Evolutionary conservation across 1,140 invertebrate genomes (phyloP), one percentile per base, ranked within the genome.

Genomic region (Diabrotica undecimpunctata): DNA sequence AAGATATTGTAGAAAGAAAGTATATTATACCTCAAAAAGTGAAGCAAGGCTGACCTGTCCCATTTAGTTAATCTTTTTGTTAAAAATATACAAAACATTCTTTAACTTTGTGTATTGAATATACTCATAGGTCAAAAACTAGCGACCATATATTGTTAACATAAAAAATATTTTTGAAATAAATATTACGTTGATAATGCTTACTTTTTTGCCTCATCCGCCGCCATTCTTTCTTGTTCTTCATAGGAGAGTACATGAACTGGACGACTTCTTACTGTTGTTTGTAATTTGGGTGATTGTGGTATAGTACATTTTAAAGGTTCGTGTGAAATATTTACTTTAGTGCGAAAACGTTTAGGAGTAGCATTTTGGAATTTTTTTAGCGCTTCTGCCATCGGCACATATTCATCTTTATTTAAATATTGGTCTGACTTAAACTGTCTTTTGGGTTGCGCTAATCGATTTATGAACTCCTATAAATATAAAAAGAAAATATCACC

Each of bases 301-400:
- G 82, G 79, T 6, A 73, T 64, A 4, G 82, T 83, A 5, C 74
- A 59, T 66, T 71, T 70, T 0, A 72, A 66, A 46, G 41, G 41
- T 63, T 76, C 75, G 41, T 53, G 10, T 53, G 53, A 25, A 5
- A 51, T 14, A 39, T 14, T 56, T 56, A 39, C 46, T 51, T 75
- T 79, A 0, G 75, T 74, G 38, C 74, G 75, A 51, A 83, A 83
- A 39, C 81, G 72, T 41, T 78, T 70, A 0, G 82, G 82, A 6
- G 81, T 83, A 0, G 65, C 68, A n/a, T 64, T 73, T 37, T 83
- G 81, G 12, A 80, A 83, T 52, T 79, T 79, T 0, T 70, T 73
- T 5, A 83, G 68, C 0, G 78, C 77, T 64, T 83, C 81, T 8
- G 82, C 81, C 51, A 81, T 63, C 55, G 77, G 81, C 0, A 83